phyloP scores from a whole-genome alignment of 2,113 vertebrate species.

The Odontophorus gujanensis region DNA sequence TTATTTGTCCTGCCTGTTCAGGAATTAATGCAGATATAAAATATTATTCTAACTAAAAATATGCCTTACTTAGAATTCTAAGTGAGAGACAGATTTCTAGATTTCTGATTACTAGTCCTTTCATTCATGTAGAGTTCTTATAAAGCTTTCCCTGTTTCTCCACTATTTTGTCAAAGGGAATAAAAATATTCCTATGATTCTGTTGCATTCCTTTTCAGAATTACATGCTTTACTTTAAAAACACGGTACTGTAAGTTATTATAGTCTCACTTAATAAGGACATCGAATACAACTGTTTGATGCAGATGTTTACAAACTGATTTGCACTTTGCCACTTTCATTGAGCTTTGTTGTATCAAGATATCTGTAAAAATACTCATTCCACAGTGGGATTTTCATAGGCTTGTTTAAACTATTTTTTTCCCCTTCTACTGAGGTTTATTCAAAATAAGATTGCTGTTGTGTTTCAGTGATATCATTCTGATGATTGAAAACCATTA shows the following conservation, averaged over 20 bases:
- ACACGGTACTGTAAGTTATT: accelerated
- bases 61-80: not conserved
- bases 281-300: not conserved
- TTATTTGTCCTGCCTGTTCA: not conserved
- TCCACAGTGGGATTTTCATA: not conserved
- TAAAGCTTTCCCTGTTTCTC: not conserved
- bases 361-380: not conserved
- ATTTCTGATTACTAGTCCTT: not conserved
- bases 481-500: not conserved
- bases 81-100: not conserved
- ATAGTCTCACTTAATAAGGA: not conserved
- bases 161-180: not conserved
- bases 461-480: too few species aligned
- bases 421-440: not conserved
- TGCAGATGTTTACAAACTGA: not conserved
- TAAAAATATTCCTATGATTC: not conserved
- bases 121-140: not conserved
- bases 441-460: not conserved
- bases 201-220: not conserved
- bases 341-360: not conserved
- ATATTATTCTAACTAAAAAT: not conserved
- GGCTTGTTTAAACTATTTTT: not conserved
- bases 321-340: not conserved
- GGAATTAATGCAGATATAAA: not conserved
- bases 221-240: not conserved